Percentiles rank a stretch among this genome's conserved stretches.
phyloP scores from a whole-genome alignment of 2,888 invertebrate species.

The Epirrhoe tristata region DNA sequence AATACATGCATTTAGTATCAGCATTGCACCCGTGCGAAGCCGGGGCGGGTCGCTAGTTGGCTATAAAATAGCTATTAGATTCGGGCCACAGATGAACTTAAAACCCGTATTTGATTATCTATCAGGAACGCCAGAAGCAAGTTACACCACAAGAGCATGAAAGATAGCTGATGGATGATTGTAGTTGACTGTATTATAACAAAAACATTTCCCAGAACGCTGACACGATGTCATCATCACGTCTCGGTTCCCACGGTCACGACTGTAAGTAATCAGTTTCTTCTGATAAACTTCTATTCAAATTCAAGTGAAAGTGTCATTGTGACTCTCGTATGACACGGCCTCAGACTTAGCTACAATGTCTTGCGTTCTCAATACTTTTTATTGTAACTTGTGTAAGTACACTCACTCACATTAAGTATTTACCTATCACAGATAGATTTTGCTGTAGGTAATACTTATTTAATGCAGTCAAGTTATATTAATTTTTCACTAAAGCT shows the following conservation, averaged over 20 bases:
- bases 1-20: no score
- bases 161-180: not conserved
- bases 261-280: conserved; percentile 24
- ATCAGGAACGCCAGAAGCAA: no score
- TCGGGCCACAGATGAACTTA: no score
- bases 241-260: conserved; percentile 24
- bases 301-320: conserved; percentile 25
- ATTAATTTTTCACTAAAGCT: no score
- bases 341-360: not conserved
- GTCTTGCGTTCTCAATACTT: conserved; percentile 7
- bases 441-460: no score
- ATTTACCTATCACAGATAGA: no score
- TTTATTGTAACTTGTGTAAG: not conserved
- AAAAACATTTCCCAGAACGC: conserved; percentile 35
- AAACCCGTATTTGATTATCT: no score
- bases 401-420: not conserved
- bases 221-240: conserved; percentile 25
- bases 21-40: no score
- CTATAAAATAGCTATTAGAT: no score
- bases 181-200: conserved; percentile 1
- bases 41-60: no score
- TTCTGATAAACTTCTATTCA: conserved; percentile 24
- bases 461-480: no score
- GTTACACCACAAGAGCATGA: no score
- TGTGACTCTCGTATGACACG: conserved; percentile 26